Evolutionary conservation across 2,888 invertebrate species (phyloP).

Genomic region (Calephelis perditalis): DNA sequence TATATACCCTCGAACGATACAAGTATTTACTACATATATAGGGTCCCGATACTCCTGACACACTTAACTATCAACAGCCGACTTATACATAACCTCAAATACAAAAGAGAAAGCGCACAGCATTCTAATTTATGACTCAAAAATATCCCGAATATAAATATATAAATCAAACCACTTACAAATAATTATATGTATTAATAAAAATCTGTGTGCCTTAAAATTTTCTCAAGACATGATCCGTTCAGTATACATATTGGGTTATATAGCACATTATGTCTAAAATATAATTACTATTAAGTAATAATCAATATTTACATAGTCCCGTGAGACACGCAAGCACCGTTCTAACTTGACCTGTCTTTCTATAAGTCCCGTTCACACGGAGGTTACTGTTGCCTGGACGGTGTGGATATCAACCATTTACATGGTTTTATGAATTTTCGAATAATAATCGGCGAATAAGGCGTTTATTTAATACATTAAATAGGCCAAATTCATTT

Average conservation of each 20-base stretch:
- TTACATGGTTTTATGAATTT: conserved; percentile 17
- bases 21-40: conserved; percentile 16
- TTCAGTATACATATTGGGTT: conserved; percentile 53
- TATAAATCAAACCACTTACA: conserved; percentile 54
- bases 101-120: conserved; percentile 38
- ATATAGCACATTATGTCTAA: conserved; percentile 71
- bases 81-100: conserved; percentile 42
- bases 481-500: no score
- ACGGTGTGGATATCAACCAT: conserved; percentile 25
- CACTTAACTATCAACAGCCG: conserved; percentile 37
- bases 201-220: conserved; percentile 41
- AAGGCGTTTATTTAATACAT: no score
- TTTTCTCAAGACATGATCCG: conserved; percentile 27
- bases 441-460: conserved; percentile 12
- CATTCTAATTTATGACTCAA: conserved; percentile 42
- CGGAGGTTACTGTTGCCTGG: conserved; percentile 26
- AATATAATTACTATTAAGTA: conserved; percentile 73
- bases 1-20: conserved; percentile 19
- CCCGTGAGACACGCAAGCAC: conserved; percentile 40
- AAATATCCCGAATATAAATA: conserved; percentile 38
- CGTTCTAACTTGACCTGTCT: conserved; percentile 31
- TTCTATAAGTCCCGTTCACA: conserved; percentile 19
- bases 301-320: conserved; percentile 71
- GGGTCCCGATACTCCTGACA: conserved; percentile 17
- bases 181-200: conserved; percentile 51